A percentile compares a stretch with the other conserved stretches of the same genome.
These are phyloP conservation scores for Gopherus flavomarginatus DNA, from an alignment of 2,113 vertebrate species.

Conservation along the genomic window DNA sequence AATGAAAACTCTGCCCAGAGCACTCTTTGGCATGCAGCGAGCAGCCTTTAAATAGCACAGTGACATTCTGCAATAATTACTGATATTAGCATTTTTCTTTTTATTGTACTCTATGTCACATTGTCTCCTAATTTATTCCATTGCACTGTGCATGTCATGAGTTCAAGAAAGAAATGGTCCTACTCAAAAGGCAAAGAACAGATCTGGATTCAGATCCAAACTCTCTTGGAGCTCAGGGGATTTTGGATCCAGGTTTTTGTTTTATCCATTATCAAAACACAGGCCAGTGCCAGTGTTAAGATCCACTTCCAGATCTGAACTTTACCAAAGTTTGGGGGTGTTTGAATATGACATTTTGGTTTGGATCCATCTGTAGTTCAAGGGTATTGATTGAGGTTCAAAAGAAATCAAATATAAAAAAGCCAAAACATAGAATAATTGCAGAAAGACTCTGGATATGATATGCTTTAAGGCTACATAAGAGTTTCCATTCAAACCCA, in stretches of 20 bases:
- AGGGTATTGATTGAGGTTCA: background rate
- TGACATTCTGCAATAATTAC: slow-evolving; percentile 76
- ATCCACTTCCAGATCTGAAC: background rate
- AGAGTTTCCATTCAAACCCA: background rate
- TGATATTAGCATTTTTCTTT: slow-evolving; percentile 70
- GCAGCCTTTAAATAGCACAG: slow-evolving; percentile 74
- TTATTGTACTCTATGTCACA: slow-evolving; percentile 50
- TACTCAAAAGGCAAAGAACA: slow-evolving; percentile 46
- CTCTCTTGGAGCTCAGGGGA: background rate
- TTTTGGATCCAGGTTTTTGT: rapidly evolving
- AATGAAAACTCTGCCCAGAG: slow-evolving; percentile 74
- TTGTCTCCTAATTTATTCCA: slow-evolving; percentile 51
- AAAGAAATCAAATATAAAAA: background rate
- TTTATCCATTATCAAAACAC: background rate
- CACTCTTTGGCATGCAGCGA: slow-evolving; percentile 65
- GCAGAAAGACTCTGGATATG: background rate
- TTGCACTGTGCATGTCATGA: background rate
- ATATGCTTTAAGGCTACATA: background rate
- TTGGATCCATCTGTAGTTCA: background rate
- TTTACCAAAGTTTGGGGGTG: background rate
- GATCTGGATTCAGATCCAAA: rapidly evolving
- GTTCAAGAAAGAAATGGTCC: background rate
- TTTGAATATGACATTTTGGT: slow-evolving; percentile 19
- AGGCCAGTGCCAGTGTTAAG: background rate
- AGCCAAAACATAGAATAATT: background rate